These are phyloP conservation scores for Yponomeuta evonymella DNA, from an alignment of 2,888 invertebrate species.

Conservation along the genomic window DNA sequence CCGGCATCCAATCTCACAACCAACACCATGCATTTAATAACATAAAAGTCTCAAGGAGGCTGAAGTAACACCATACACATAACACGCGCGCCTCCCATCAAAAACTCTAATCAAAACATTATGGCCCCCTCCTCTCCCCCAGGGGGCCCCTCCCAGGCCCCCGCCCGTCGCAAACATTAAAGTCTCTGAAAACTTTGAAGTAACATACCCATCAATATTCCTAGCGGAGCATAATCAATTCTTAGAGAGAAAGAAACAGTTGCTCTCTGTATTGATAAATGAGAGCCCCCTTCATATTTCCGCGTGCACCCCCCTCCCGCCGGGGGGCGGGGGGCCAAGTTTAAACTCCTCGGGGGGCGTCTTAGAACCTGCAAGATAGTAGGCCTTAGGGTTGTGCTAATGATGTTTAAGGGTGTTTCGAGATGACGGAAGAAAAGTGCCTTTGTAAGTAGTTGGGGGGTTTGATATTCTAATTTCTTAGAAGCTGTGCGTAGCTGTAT, in stretches of 20 bases:
- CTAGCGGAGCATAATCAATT: conserved; percentile 74
- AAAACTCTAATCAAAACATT: conserved; percentile 66
- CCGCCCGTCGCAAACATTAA: conserved; percentile 32
- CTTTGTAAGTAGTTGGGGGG: conserved; percentile 26
- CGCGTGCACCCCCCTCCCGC: conserved; percentile 42
- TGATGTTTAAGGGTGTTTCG: conserved; percentile 65
- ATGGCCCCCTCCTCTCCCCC: conserved; percentile 27
- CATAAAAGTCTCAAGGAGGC: not conserved
- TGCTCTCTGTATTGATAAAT: conserved; percentile 72
- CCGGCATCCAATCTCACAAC: conserved; percentile 5
- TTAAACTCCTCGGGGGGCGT: conserved; percentile 34
- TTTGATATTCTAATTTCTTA: conserved; percentile 7
- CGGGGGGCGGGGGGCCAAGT: conserved; percentile 30
- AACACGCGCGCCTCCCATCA: conserved; percentile 37
- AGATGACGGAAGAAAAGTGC: conserved; percentile 30
- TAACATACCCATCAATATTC: conserved; percentile 65
- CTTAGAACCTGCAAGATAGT: conserved; percentile 75
- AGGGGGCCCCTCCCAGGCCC: conserved; percentile 26
- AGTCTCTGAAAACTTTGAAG: conserved; percentile 46
- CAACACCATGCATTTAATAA: not conserved
- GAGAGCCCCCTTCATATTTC: conserved; percentile 75
- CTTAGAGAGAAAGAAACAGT: conserved; percentile 73
- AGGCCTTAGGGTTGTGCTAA: conserved; percentile 69
- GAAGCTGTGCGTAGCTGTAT: not conserved
- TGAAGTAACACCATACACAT: conserved; percentile 1